Percentiles rank a stretch among this genome's conserved stretches.
Evolutionary conservation across 2,797 vertebrate species (phyloP).

Genomic region (Babyrousa celebensis): DNA sequence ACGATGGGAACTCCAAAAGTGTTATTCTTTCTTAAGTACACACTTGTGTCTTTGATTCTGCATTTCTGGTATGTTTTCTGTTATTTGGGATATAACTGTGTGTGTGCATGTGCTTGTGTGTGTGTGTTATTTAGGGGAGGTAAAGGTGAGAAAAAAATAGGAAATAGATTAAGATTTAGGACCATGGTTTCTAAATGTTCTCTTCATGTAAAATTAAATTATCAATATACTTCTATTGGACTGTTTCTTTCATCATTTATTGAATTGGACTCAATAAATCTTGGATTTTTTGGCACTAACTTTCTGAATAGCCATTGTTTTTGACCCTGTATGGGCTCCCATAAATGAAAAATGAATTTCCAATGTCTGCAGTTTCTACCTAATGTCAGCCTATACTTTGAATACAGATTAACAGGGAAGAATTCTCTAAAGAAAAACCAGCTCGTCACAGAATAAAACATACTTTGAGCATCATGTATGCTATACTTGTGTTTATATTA

Average conservation of each 20-base stretch:
- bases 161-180: slow-evolving; percentile 3
- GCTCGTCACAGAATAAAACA: not conserved
- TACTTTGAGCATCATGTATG: slow-evolving; percentile 21
- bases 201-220: slow-evolving; percentile 46
- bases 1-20: too few relatives aligned
- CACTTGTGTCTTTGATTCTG: not conserved
- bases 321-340: not conserved
- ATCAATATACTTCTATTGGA: not conserved
- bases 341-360: slow-evolving; percentile 58
- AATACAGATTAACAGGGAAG: slow-evolving; percentile 54
- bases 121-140: not conserved
- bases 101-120: not conserved
- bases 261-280: slow-evolving; percentile 32
- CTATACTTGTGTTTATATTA: slow-evolving; percentile 16
- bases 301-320: slow-evolving; percentile 38
- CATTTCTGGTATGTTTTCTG: slow-evolving; percentile 46
- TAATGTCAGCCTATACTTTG: slow-evolving; percentile 28
- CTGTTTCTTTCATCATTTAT: not conserved
- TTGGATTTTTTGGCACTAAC: slow-evolving; percentile 6
- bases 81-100: not conserved
- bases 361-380: not conserved
- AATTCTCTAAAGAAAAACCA: not conserved
- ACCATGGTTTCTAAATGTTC: slow-evolving; percentile 31
- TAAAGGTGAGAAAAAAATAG: slow-evolving; percentile 23
- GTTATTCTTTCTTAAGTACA: slow-evolving; percentile 37